These are phyloP conservation scores for Larimichthys crocea DNA, from an alignment of 2,113 vertebrate species.

Conservation along the genomic window DNA sequence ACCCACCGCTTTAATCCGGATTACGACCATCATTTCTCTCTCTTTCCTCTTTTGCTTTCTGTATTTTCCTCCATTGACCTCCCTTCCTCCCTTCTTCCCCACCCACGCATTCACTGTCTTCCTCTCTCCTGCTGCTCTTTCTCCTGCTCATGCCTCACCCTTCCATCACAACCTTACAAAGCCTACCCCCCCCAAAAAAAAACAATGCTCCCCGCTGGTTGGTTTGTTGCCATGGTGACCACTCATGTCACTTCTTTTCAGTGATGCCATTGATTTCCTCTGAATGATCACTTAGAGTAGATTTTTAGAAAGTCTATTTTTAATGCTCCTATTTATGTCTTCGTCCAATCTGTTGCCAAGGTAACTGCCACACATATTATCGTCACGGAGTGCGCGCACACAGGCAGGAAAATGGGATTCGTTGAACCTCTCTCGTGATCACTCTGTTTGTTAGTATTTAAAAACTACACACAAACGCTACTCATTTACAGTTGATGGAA, in stretches of 20 bases:
- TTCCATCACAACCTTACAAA: slow-evolving; percentile 35
- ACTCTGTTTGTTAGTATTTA: neutral
- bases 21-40: slow-evolving; percentile 73
- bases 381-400: slow-evolving; percentile 24
- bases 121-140: slow-evolving; percentile 58
- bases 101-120: slow-evolving; percentile 32
- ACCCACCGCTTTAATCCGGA: slow-evolving; percentile 80
- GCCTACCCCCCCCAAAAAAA: slow-evolving; percentile 2
- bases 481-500: neutral
- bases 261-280: slow-evolving; percentile 16
- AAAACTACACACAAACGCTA: neutral
- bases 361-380: slow-evolving; percentile 53
- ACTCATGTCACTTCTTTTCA: slow-evolving; percentile 17
- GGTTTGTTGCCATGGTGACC: slow-evolving; percentile 62
- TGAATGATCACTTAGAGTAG: slow-evolving; percentile 28
- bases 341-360: slow-evolving; percentile 64
- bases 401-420: neutral
- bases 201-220: neutral
- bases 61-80: slow-evolving; percentile 51
- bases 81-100: slow-evolving; percentile 14
- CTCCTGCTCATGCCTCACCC: slow-evolving; percentile 48
- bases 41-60: slow-evolving; percentile 39
- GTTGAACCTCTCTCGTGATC: neutral
- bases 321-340: slow-evolving; percentile 43
- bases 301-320: slow-evolving; percentile 68